Evolutionary conservation across 2,113 vertebrate genomes (phyloP), one percentile per base, ranked within the genome.

Genomic region (Dissostichus mawsoni): DNA sequence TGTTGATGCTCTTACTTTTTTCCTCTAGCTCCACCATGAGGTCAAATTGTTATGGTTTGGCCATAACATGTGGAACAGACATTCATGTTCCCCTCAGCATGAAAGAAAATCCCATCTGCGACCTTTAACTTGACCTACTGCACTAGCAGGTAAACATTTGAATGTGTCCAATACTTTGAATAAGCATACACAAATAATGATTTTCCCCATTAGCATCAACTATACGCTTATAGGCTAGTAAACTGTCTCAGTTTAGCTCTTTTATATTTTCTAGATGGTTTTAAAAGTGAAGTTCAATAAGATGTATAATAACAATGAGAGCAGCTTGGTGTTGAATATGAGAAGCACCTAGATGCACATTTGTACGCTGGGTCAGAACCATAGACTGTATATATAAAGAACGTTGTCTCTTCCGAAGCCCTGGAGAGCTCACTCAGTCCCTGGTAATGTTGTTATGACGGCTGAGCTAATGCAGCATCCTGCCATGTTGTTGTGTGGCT

Each of bases 401-500:
- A 82, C 66, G 74, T 65, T 62, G 52, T 82, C 71, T 74, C 41
- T 29, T 45, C 70, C 44, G 45, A 71, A 80, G 3, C 78, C 69
- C 65, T 1, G 36, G 62, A 64, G 84, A 14, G 36, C 55, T 74
- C 78, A 78, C 17, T 53, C 63, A 73, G 79, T 67, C 18, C 14
- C 41, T 50, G 78, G 36, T 86, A 82, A 84, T 76, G 63, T 59
- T 64, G 73, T 80, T 80, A 71, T 62, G 74, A 45, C 14, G 17
- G 0, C 66, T 61, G 73, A 71, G 64, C 70, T 84, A 88, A 81
- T 82, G 78, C 86, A 83, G 78, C 80, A 81, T 91, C 82, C 86
- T 82, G 80, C 66, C 71, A 53, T 84, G 80, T 59, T 66, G 80
- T 33, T 65, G 70, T 77, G 80, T 73, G 64, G 52, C 73, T 13